Base-by-base conservation (phyloP, 64 coral and sea anemone species). In the Acropora tenuis region DNA sequence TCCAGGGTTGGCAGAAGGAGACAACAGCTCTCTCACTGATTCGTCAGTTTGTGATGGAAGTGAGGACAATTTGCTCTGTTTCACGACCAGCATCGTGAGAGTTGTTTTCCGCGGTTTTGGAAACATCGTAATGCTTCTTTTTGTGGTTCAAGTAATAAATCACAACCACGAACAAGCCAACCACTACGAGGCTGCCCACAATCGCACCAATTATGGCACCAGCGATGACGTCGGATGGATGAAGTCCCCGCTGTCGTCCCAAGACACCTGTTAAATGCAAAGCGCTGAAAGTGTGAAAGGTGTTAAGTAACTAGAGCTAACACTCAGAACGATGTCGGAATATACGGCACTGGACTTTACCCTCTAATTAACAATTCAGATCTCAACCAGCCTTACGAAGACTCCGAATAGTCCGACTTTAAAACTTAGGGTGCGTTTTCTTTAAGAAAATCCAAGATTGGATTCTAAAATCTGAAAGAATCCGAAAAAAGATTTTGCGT, bases 51-150 rank as follows among this genome's bases (percentile, higher is more conserved):
- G 1, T 19, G 3, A 7, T 20, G 65, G 44, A 1, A 85, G 9
- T 6, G 82, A 63, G 42, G 84, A 67, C 43, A 74, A 91, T 61
- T 55, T 83, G 41, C 84, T 91, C 30, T 30, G 30, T 30, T 42
- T 91, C 83, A 18, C 44, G 88, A 1, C 69, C 74, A 7, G 63
- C 67, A 5, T 96, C 88, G 15, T 84, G 48, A 9, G 87, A 59
- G 18, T 76, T 93, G 52, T 69, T 77, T 49, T 96, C 88, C 15
- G 68, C 74, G n/a, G 55, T 74, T 76, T 50, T 87, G 13, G 91
- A 93, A 47, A 96, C 88, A 30, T 93, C 68, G 52, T 90, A 93
- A 1, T 84, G 79, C 61, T 82, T 91, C 45, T 79, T 87, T 3
- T 78, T 77, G 2, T 65, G 47, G 1, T 74, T 30, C 8, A 94